Conservation (phyloP, 2,797 vertebrate genomes). For the Acanthopagrus latus region DNA sequence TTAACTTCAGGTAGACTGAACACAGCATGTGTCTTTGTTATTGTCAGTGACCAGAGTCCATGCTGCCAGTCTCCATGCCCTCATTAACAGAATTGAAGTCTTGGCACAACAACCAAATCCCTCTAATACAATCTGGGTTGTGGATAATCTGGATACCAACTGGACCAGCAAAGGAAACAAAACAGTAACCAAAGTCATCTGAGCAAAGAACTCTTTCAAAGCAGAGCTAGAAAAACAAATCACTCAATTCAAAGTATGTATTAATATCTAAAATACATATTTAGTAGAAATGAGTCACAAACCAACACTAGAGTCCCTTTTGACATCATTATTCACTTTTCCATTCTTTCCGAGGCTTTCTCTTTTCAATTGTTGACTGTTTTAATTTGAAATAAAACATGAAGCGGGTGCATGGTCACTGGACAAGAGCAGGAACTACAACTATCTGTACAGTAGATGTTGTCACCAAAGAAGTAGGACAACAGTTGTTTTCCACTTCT, state of each 20-base stretch:
- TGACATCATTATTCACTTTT: too few relatives aligned
- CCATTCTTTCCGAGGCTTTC: background rate
- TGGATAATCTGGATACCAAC: constrained; percentile 72
- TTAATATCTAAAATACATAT: background rate
- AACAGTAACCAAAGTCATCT: constrained; percentile 5
- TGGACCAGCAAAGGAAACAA: constrained; percentile 38
- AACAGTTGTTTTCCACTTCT: background rate
- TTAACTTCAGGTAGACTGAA: background rate
- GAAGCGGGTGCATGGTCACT: background rate
- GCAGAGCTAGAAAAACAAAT: background rate
- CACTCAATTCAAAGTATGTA: background rate
- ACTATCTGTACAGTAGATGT: background rate
- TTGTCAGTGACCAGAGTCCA: background rate
- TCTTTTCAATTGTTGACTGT: too few relatives aligned
- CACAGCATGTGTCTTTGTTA: background rate
- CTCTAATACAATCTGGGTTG: constrained; percentile 60
- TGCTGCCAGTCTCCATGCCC: constrained; percentile 17
- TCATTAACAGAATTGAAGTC: constrained; percentile 36
- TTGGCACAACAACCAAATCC: constrained; percentile 63
- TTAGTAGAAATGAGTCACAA: background rate
- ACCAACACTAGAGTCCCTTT: background rate
- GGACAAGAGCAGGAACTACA: background rate
- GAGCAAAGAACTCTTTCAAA: constrained; percentile 5
- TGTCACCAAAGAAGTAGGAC: background rate
- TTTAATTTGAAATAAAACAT: background rate